Evolutionary conservation across 2,888 invertebrate genomes (phyloP).

Genomic region (Conus canariensis): DNA sequence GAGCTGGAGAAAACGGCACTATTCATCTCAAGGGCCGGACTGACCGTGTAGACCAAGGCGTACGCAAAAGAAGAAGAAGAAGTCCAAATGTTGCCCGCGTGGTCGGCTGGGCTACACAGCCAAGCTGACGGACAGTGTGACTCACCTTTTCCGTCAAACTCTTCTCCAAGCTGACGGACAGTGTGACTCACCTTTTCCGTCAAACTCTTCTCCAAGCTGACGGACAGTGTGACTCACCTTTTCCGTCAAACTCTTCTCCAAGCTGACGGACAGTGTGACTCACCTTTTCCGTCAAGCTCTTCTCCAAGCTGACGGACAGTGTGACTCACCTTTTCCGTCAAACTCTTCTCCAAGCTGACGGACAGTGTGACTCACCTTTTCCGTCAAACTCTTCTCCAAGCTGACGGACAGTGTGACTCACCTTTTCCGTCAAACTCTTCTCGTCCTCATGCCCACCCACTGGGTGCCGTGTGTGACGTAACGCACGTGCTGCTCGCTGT

Average conservation of each 20-base stretch:
- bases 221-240: background rate
- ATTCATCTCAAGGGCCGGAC: too few species aligned
- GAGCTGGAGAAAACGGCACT: too few species aligned
- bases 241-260: slow-evolving; percentile 48
- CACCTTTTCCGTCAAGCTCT: slow-evolving; percentile 49
- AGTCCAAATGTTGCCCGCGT: too few species aligned
- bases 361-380: too few species aligned
- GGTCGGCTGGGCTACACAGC: too few species aligned
- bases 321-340: slow-evolving; percentile 39
- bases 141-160: slow-evolving; percentile 49
- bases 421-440: background rate
- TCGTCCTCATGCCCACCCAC: slow-evolving; percentile 64
- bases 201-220: slow-evolving; percentile 47
- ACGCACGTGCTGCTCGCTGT: slow-evolving; percentile 48
- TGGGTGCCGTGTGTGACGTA: slow-evolving; percentile 51
- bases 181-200: background rate
- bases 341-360: slow-evolving; percentile 41
- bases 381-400: too few species aligned
- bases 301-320: background rate
- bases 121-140: background rate
- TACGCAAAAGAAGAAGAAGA: too few species aligned
- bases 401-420: too few species aligned
- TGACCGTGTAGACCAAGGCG: too few species aligned
- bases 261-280: background rate
- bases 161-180: background rate